Conservation (phyloP, 1,140 invertebrate species). For the Prorops nasuta region DNA sequence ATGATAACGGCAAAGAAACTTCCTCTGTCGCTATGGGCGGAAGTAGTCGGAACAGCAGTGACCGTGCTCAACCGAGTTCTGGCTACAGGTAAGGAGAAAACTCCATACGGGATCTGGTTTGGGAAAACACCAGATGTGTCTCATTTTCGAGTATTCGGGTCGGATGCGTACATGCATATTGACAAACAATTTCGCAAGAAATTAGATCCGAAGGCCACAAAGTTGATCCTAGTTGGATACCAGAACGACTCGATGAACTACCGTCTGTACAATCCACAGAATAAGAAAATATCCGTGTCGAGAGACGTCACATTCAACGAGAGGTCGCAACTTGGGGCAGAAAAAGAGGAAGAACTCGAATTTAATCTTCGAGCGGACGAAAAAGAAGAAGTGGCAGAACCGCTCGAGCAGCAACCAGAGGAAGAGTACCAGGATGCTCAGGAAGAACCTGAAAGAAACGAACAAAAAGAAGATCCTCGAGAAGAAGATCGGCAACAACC, state of each 20-base stretch:
- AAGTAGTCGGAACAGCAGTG: constrained; percentile 45
- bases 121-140: constrained; percentile 18
- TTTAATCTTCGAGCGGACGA: not conserved
- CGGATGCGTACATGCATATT: constrained; percentile 33
- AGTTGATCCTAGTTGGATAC: constrained; percentile 28
- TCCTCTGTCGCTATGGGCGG: constrained; percentile 46
- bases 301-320: constrained; percentile 15
- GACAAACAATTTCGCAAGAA: constrained; percentile 36
- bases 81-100: constrained; percentile 7
- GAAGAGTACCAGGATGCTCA: not conserved
- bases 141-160: constrained; percentile 45
- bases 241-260: constrained; percentile 13
- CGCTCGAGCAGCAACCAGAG: not conserved
- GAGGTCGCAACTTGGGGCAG: not conserved
- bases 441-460: too few relatives aligned
- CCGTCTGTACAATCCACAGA: constrained; percentile 9
- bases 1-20: constrained; percentile 44
- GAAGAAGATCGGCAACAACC: not conserved
- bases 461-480: not conserved
- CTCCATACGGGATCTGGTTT: constrained; percentile 27
- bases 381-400: not conserved
- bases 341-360: not conserved
- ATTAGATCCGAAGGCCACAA: constrained; percentile 24
- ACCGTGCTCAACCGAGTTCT: constrained; percentile 27
- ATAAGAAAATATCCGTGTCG: constrained; percentile 9